A percentile compares a stretch with the other conserved stretches of the same genome.
Conservation (phyloP, 1,140 invertebrate species). For the Solenopsis invicta region DNA sequence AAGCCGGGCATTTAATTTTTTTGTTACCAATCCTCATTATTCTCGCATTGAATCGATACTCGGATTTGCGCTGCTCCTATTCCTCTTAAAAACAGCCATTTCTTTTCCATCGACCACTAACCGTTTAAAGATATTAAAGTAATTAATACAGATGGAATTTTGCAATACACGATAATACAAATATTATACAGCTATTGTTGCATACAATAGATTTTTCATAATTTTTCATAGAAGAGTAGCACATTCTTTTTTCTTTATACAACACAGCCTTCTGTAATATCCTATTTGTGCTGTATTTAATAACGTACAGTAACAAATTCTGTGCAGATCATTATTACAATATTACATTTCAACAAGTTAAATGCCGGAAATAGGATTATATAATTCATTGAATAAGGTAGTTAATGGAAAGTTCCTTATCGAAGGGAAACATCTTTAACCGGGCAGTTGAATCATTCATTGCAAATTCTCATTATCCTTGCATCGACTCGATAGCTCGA, state of each 20-base stretch:
- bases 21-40: constrained; percentile 36
- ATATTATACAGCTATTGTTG: background rate
- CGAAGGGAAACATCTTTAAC: constrained; percentile 18
- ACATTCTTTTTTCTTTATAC: background rate
- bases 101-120: background rate
- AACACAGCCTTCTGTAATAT: background rate
- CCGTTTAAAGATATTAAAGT: background rate
- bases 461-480: constrained; percentile 39
- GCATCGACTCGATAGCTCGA: constrained; percentile 43
- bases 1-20: constrained; percentile 41
- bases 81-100: constrained; percentile 10
- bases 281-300: background rate
- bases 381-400: constrained; percentile 49
- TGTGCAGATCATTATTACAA: background rate
- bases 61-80: background rate
- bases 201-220: background rate
- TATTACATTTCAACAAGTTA: constrained; percentile 21
- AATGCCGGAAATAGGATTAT: constrained; percentile 35
- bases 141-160: background rate
- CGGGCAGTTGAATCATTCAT: constrained; percentile 21
- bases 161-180: background rate
- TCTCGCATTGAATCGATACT: constrained; percentile 14
- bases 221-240: background rate
- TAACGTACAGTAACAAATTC: background rate
- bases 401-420: constrained; percentile 48